phyloP scores from a whole-genome alignment of 2,113 vertebrate genomes.

The Mastomys natalensis region DNA sequence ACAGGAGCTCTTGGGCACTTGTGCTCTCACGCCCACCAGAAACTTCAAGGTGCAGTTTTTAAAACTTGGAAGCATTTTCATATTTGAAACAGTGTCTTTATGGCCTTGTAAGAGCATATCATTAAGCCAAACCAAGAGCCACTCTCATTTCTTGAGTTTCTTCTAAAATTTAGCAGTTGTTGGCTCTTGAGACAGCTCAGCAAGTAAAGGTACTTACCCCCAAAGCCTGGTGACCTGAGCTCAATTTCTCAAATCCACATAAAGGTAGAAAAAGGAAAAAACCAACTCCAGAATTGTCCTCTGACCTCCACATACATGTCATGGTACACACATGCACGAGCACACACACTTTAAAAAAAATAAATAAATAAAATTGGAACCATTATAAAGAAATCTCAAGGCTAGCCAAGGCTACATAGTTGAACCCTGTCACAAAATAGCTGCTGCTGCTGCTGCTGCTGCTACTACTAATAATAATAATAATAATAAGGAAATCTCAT shows the following conservation, averaged over 20 bases:
- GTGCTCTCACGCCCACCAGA: too few relatives aligned
- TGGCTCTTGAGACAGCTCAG: not conserved
- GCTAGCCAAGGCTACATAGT: not conserved
- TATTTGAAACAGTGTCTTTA: constrained; percentile 23
- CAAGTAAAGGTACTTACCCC: not conserved
- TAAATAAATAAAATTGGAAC: not conserved
- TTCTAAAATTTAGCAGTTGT: not conserved
- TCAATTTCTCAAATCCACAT: not conserved
- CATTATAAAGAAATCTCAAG: not conserved
- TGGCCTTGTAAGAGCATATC: not conserved
- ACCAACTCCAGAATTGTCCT: not conserved
- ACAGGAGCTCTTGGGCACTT: not conserved
- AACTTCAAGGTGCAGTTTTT: constrained; percentile 15
- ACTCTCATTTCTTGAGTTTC: not conserved
- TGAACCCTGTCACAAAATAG: not conserved
- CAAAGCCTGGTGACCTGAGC: not conserved
- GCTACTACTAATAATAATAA: too few relatives aligned
- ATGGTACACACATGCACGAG: too few relatives aligned
- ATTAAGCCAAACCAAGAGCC: not conserved
- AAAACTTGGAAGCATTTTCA: not conserved
- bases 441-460: too few relatives aligned
- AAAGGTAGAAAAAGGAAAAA: not conserved
- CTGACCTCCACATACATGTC: not conserved
- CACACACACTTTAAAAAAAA: not conserved
- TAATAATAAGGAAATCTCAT: not conserved